These are phyloP conservation scores for Rhynchopsitta pachyrhyncha DNA, from an alignment of 2,113 vertebrate genomes.

Conservation along the genomic window DNA sequence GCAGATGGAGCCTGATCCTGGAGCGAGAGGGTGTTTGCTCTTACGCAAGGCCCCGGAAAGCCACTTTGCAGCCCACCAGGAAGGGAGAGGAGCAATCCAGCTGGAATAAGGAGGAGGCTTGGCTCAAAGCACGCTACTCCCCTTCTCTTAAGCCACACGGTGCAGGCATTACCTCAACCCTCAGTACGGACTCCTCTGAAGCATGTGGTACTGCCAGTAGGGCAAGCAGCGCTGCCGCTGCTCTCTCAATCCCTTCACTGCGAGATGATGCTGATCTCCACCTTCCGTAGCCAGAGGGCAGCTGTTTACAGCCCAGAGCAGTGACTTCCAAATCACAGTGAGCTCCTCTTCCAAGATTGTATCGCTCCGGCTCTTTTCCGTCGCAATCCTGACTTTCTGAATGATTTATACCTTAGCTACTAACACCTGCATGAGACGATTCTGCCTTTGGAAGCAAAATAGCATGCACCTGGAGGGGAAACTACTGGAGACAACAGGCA, in stretches of 20 bases:
- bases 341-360: neutral
- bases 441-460: neutral
- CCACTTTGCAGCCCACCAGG: neutral
- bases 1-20: neutral
- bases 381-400: neutral
- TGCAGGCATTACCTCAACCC: neutral
- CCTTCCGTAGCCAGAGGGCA: neutral
- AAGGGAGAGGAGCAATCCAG: neutral
- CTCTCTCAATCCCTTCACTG: neutral
- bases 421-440: neutral
- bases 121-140: neutral
- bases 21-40: neutral
- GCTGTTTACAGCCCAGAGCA: neutral
- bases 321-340: neutral
- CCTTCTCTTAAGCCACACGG: neutral
- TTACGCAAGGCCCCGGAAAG: neutral
- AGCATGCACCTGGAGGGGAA: neutral
- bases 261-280: neutral
- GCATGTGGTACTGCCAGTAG: neutral
- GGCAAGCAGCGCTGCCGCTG: neutral
- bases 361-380: neutral
- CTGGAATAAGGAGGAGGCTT: neutral
- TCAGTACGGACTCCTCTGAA: neutral
- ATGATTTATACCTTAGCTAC: neutral
- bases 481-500: neutral